These are phyloP conservation scores for Baronia brevicornis DNA, from an alignment of 2,888 invertebrate genomes.

Conservation along the genomic window DNA sequence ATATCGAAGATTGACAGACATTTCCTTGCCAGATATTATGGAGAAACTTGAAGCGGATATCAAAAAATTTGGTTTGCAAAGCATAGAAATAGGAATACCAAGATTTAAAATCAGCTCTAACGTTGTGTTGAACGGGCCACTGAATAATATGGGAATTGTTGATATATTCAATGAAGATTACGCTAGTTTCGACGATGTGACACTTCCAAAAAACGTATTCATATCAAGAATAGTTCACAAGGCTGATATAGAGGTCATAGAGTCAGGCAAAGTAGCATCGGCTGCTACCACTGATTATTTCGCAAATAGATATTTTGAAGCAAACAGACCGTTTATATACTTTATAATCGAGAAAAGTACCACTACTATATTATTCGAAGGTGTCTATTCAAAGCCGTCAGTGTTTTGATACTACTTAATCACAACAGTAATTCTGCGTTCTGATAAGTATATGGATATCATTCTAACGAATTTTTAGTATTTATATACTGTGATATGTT, in stretches of 20 bases:
- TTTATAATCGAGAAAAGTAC: constrained; percentile 79
- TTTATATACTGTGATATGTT: too few relatives aligned
- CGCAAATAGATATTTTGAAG: constrained; percentile 70
- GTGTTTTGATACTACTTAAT: too few relatives aligned
- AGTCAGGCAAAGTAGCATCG: constrained; percentile 81
- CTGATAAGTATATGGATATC: too few relatives aligned
- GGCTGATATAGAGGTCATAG: constrained; percentile 82
- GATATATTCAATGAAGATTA: constrained; percentile 75
- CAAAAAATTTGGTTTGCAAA: constrained; percentile 65
- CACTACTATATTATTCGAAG: constrained; percentile 77
- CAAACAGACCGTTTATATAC: constrained; percentile 79
- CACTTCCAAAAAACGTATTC: constrained; percentile 57
- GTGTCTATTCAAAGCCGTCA: constrained; percentile 60
- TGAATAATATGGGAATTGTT: constrained; percentile 77
- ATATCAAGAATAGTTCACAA: constrained; percentile 80
- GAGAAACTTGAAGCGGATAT: constrained; percentile 58
- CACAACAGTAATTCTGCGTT: too few relatives aligned
- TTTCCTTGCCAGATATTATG: constrained; percentile 64
- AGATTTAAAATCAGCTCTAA: constrained; percentile 76
- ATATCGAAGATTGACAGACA: constrained; percentile 56
- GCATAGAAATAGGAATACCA: constrained; percentile 77
- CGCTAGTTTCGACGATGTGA: constrained; percentile 74
- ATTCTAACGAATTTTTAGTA: too few relatives aligned
- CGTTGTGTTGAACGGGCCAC: constrained; percentile 69
- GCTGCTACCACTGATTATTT: constrained; percentile 69